These are phyloP conservation scores for Pyxicephalus adspersus DNA, from an alignment of 2,113 vertebrate genomes.

Conservation along the genomic window DNA sequence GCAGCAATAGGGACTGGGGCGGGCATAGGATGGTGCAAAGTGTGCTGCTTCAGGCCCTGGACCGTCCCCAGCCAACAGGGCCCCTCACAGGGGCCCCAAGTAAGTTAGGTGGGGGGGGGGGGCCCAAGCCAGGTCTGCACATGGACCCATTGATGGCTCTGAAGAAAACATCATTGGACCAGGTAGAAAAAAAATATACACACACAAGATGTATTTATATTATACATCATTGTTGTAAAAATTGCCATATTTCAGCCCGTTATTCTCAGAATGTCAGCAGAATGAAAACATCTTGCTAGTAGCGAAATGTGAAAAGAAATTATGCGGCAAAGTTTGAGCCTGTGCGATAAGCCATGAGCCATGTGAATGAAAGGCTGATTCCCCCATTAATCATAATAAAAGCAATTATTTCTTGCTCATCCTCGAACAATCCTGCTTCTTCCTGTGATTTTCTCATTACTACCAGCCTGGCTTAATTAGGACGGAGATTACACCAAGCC, in stretches of 20 bases:
- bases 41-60: too few relatives aligned
- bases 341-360: constrained; percentile 14
- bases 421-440: constrained; percentile 16
- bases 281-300: constrained; percentile 1
- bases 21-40: too few relatives aligned
- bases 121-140: too few relatives aligned
- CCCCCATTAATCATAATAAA: constrained; percentile 37
- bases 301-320: not conserved
- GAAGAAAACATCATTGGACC: too few relatives aligned
- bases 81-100: too few relatives aligned
- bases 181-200: too few relatives aligned
- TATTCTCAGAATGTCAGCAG: not conserved
- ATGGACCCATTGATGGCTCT: too few relatives aligned
- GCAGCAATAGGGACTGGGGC: too few relatives aligned
- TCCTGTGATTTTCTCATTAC: constrained; percentile 55
- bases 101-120: too few relatives aligned
- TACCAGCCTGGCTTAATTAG: constrained; percentile 44
- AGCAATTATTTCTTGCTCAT: constrained; percentile 43
- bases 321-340: not conserved
- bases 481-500: constrained; percentile 33
- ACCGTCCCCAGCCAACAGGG: too few relatives aligned
- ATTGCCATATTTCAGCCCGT: not conserved
- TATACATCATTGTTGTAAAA: too few relatives aligned
- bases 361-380: not conserved
- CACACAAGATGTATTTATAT: too few relatives aligned